Evolutionary conservation across 2,113 vertebrate genomes (phyloP), one percentile per base, ranked within the genome.

Genomic region (Datnioides undecimradiatus): DNA sequence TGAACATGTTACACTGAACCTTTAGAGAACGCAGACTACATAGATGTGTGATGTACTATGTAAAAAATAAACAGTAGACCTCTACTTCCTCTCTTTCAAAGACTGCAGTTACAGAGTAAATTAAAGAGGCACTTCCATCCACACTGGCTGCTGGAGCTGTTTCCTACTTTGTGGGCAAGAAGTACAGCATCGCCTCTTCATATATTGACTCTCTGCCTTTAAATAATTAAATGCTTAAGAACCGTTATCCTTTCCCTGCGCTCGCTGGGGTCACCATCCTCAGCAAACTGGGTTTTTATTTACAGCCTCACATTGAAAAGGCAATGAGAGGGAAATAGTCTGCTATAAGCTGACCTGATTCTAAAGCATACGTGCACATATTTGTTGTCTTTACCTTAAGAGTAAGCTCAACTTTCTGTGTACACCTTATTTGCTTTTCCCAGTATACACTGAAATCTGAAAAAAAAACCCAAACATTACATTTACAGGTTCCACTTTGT

Each of bases 201-300:
- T 78, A 74, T 83, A 88, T 85, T 82, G 84, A 88, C 81, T 84
- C 70, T 64, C 45, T 59, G 33, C 29, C 40, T 71, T 80, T 90
- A 73, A 92, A 90, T 91, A 83, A 84, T 90, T 83, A 83, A 90
- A 84, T 6, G 25, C 60, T 36, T 1, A 69, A 79, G 69, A 79
- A 69, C 38, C 27, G 48, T 64, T 83, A 87, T 90, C 75, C 72
- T 75, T 40, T 83, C 38, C 38, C 58, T 27, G 6, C 38, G 48
- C 71, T 64, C 25, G 66, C 74, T 57, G 41, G 34, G 69, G 84
- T 82, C 77, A 64, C 17, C 23, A 38, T 83, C 52, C 23, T 59
- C 57, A 72, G 31, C 13, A 59, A 62, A 45, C 48, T 36, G 45
- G 46, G 38, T 77, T 72, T 85, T 68, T 25, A 41, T 41, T 68